Evolutionary conservation across 2,888 invertebrate species (phyloP).

Genomic region (Stratiomys singularior): DNA sequence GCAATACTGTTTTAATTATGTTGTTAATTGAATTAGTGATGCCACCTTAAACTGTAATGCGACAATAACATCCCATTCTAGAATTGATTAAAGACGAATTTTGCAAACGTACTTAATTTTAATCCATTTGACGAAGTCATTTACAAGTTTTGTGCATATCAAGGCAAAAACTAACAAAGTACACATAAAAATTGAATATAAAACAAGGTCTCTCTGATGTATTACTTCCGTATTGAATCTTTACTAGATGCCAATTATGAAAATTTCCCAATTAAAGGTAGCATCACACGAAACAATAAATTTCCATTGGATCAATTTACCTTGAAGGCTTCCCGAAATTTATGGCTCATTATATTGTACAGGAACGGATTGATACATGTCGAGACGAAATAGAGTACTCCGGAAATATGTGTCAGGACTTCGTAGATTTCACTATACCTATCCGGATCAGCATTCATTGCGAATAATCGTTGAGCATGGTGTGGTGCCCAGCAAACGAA

Average conservation of each 20-base stretch:
- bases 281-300: constrained; percentile 2
- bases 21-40: background rate
- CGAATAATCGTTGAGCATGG: constrained; percentile 85
- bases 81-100: too few species aligned
- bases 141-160: too few species aligned
- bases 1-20: constrained; percentile 46
- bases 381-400: constrained; percentile 74
- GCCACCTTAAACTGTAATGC: constrained; percentile 1
- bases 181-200: too few species aligned
- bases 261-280: background rate
- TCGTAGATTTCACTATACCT: constrained; percentile 67
- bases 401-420: constrained; percentile 74
- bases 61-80: too few species aligned
- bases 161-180: too few species aligned
- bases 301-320: constrained; percentile 60
- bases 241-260: too few species aligned
- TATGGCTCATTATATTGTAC: constrained; percentile 78
- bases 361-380: constrained; percentile 77
- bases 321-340: constrained; percentile 77
- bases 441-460: constrained; percentile 57
- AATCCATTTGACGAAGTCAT: too few species aligned
- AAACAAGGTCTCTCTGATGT: too few species aligned
- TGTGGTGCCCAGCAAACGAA: constrained; percentile 88
- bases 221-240: too few species aligned
- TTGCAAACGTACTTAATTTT: too few species aligned